Evolutionary conservation across 2,797 vertebrate genomes (phyloP).

Genomic region (Melanotaenia parkinsoni): DNA sequence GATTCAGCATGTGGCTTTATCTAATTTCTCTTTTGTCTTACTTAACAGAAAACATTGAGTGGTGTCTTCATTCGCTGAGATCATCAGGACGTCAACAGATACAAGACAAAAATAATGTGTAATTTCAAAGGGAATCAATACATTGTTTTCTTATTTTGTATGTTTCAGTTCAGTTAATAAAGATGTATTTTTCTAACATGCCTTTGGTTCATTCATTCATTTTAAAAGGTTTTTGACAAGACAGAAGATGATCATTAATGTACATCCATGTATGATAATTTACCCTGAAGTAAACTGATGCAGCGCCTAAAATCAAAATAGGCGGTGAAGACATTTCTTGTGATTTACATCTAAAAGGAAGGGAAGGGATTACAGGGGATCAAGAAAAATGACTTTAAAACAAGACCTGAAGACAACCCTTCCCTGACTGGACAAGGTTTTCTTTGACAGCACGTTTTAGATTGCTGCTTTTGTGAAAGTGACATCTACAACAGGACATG

Average conservation of each 20-base stretch:
- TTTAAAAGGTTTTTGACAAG: not conserved
- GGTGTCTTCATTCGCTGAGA: not conserved
- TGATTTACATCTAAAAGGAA: not conserved
- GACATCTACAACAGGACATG: not conserved
- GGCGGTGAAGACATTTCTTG: not conserved
- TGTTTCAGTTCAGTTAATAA: conserved; percentile 22
- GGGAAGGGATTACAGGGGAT: not conserved
- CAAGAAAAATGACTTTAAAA: not conserved
- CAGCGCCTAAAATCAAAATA: not conserved
- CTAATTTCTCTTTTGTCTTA: conserved; percentile 16
- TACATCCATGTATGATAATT: not conserved
- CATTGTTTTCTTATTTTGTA: not conserved
- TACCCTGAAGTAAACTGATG: not conserved
- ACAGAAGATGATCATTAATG: not conserved
- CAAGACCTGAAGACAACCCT: not conserved
- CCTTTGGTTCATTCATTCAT: not conserved
- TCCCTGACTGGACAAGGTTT: not conserved
- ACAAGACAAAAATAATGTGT: not conserved
- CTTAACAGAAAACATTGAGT: not conserved
- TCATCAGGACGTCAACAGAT: not conserved
- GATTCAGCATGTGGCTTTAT: not conserved
- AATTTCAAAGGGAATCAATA: not conserved
- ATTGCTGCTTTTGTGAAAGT: not conserved
- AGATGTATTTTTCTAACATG: conserved; percentile 1
- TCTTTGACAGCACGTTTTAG: not conserved